Base-by-base conservation (phyloP, 2,888 invertebrate species). In the Cremastinae sp. region DNA sequence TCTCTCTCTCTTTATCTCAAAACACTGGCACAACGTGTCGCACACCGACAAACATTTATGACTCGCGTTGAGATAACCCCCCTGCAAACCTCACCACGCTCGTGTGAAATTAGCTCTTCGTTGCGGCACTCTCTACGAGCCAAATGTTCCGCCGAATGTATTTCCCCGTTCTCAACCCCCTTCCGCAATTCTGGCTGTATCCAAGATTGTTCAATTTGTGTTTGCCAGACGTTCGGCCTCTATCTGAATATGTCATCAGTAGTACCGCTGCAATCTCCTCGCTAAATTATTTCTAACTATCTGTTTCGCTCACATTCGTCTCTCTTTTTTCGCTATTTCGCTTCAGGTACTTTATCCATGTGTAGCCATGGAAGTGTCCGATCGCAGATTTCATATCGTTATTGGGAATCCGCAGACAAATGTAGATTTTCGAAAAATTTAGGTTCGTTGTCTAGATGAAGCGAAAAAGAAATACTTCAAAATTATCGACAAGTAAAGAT, bases 31-130 rank as follows among this genome's bases (percentile, higher is more conserved):
- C 71, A 75, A 68, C 78, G 76, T 75, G 71, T 79, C 66, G 5
- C 74, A 75, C 75, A 64, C 51, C 62, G 66, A 68, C 78, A 69
- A 75, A 79, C 81, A 83, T 83, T 83, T 83, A 83, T 81, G 82
- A 77, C 75, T 74, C 75, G 79, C 76, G 70, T 78, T 80, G 75
- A 81, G 83, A 83, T 83, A 83, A 83, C 83, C 81, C 79, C 75
- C 80, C 53, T 70, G 73, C 73, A 79, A 79, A 80, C 75, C 74
- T 65, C 75, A 64, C 37, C 37, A 12, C 71, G 45, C 64, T 56
- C 68, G 76, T 73, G 70, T 70, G 76, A 77, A 73, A 77, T 77
- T 77, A 77, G 73, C 76, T 73, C 68, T 69, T 72, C 69, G 41
- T 51, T 28, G 28, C 28, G 56, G 41, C 35, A 20, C 20, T 64